Evolutionary conservation across 2,888 invertebrate species (phyloP), one percentile per base, ranked within the genome.

Genomic region (Leptinotarsa haldemani): DNA sequence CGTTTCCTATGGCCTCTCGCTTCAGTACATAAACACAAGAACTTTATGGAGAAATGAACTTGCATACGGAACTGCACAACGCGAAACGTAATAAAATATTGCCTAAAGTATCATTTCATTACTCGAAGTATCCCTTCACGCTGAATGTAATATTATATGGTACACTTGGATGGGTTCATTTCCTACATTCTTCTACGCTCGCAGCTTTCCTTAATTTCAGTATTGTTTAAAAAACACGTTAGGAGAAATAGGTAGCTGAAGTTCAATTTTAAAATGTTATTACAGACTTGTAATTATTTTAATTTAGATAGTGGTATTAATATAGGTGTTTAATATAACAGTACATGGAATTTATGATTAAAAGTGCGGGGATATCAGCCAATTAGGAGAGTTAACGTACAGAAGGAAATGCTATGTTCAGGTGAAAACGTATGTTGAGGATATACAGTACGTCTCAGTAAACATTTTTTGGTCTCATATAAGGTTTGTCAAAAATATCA

Each of bases 121-220:
- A 13, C 7, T 40, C 30, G 7, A 16, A 61, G 61, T 64, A 70
- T 69, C 65, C 53, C 70, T 65, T 70, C 46, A 25, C 30, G 58
- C 46, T 47, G 48, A 68, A 68, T 53, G 52, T 73, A 68, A 70
- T 69, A 73, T 76, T 74, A 69, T 70, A 74, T 52, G 63, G 56
- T 66, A 77, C 74, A 77, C 69, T 77, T 70, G 65, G 76, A 70
- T 77, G 69, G 66, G 71, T 70, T 73, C 64, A 70, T 69, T 76
- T 76, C 74, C 73, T 77, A 73, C 56, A 76, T 74, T 76, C 65
- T 67, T 74, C 70, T 74, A 74, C 74, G 74, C 53, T 73, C 47
- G 15, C 20, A 53, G 67, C 50, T 18, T 58, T 22, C 65, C 18
- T 73, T 77, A 77, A 74, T 70, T 72, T 70, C 18, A 73, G 65